A percentile compares a stretch with the other conserved stretches of the same genome.
Evolutionary conservation across 2,113 vertebrate genomes (phyloP).

Genomic region (Oreochromis spilurus): DNA sequence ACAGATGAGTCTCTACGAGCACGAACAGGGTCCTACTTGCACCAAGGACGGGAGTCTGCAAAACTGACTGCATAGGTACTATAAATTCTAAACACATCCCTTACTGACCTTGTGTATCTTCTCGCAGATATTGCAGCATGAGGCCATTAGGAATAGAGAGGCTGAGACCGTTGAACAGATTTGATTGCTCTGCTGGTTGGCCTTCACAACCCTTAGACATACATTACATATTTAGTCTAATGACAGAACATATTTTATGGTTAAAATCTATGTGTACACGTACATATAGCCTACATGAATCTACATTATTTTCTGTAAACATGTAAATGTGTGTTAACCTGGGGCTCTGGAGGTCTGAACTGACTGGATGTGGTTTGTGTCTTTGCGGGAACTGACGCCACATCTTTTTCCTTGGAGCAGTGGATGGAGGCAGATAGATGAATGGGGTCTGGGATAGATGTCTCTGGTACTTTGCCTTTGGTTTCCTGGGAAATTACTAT

Average conservation of each 20-base stretch:
- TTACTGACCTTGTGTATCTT: constrained; percentile 57
- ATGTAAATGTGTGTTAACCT: constrained; percentile 17
- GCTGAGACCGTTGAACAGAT: constrained; percentile 72
- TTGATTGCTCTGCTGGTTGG: background rate
- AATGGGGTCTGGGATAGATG: constrained; percentile 43
- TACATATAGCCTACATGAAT: background rate
- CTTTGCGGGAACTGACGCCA: background rate
- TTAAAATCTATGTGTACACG: background rate
- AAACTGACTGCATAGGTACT: background rate
- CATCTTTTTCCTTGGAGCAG: background rate
- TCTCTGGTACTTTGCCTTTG: background rate
- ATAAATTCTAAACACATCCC: background rate
- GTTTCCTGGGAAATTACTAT: background rate
- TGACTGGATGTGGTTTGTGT: background rate
- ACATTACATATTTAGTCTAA: background rate
- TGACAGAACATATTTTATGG: background rate
- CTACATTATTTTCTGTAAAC: background rate
- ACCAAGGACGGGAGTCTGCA: background rate
- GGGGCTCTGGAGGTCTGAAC: background rate
- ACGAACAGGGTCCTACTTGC: accelerated
- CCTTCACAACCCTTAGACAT: constrained; percentile 2
- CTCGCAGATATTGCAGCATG: constrained; percentile 75
- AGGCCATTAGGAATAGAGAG: constrained; percentile 85
- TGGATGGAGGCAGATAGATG: constrained; percentile 34
- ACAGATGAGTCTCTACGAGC: background rate